phyloP scores from a whole-genome alignment of 2,797 vertebrate species.

The Fistularia commersonii region DNA sequence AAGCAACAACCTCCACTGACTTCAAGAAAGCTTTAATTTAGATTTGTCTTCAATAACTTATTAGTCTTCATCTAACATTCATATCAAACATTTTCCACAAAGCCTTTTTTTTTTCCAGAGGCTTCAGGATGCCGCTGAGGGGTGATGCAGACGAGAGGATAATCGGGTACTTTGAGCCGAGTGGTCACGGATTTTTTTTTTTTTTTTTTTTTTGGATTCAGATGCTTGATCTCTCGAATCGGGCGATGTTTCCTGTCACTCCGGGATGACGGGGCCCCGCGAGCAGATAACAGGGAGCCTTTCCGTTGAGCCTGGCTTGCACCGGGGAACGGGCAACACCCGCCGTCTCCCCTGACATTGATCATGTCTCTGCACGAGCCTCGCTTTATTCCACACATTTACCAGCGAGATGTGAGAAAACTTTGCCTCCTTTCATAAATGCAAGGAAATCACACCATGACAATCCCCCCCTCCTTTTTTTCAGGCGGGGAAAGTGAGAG shows the following conservation, averaged over 20 bases:
- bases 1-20: no score
- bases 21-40: no score
- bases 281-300: slow-evolving; percentile 23
- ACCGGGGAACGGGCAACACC: slow-evolving; percentile 31
- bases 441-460: slow-evolving; percentile 51
- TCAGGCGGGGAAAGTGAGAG: slow-evolving; percentile 29
- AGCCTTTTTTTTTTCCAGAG: no score
- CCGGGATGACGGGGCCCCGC: not conserved
- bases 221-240: not conserved
- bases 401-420: slow-evolving; percentile 17
- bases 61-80: no score
- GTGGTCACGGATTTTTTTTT: no score
- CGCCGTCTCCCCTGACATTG: slow-evolving; percentile 36
- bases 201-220: no score
- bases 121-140: no score
- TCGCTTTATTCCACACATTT: slow-evolving; percentile 26
- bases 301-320: slow-evolving; percentile 43
- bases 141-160: not conserved
- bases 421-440: slow-evolving; percentile 50
- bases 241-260: not conserved
- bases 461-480: slow-evolving; percentile 27
- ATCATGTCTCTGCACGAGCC: slow-evolving; percentile 35
- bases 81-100: no score
- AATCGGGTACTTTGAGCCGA: not conserved
- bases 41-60: no score